Evolutionary conservation across 53 echinoderm and acorn worm species (phyloP).

Genomic region (Echinometra lucunter): DNA sequence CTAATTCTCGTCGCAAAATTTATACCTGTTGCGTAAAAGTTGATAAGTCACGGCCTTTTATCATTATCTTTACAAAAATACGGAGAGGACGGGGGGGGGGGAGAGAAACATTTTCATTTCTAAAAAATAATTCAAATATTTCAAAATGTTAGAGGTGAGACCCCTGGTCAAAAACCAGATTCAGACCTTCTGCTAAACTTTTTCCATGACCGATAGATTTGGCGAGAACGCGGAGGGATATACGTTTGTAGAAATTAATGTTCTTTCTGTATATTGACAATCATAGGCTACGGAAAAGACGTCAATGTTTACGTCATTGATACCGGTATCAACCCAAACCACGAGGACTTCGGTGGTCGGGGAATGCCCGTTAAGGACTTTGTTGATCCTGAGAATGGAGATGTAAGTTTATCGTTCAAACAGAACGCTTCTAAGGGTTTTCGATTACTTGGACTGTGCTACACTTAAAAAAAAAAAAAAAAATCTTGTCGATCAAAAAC

Average conservation of each 20-base stretch:
- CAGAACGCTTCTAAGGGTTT: no score
- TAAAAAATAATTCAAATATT: no score
- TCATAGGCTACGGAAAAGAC: conserved; percentile 2
- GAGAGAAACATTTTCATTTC: no score
- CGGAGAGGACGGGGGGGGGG: not conserved
- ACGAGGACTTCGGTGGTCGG: conserved; percentile 58
- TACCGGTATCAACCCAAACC: conserved; percentile 60
- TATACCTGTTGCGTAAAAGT: no score
- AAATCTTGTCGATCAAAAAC: no score
- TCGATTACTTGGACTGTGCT: no score
- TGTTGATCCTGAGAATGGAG: conserved; percentile 36
- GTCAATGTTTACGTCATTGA: conserved; percentile 60
- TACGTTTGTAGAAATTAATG: not conserved
- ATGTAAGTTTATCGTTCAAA: not conserved
- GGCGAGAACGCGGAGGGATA: not conserved
- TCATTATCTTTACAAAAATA: no score
- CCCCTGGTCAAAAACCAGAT: not conserved
- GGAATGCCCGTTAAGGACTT: conserved; percentile 40
- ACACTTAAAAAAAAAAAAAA: no score
- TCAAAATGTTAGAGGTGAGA: not conserved
- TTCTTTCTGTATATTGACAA: not conserved
- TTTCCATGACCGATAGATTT: not conserved
- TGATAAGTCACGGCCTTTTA: no score
- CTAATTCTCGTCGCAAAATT: not conserved
- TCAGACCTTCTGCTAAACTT: not conserved